Evolutionary conservation across 23 tunicate species (phyloP).

Genomic region (Halocynthia roretzi): DNA sequence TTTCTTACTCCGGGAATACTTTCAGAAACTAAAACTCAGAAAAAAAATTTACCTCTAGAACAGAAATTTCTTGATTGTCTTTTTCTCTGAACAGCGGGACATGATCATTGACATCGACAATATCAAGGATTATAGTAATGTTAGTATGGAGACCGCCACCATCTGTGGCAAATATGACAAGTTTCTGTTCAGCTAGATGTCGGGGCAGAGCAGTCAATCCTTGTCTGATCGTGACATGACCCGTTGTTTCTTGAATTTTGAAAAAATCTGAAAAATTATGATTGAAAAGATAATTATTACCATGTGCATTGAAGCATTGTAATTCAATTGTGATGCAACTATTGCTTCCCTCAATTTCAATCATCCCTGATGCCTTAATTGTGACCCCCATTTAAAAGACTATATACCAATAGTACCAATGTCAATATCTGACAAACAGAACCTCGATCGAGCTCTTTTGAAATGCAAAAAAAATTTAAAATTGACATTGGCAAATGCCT

Average conservation of each 20-base stretch:
- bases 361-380: too few relatives aligned
- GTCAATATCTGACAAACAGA: too few relatives aligned
- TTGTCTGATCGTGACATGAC: slow-evolving; percentile 46
- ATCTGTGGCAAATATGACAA: slow-evolving; percentile 49
- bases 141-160: slow-evolving; percentile 60
- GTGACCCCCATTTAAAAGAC: too few relatives aligned
- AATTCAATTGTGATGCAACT: too few relatives aligned
- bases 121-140: slow-evolving; percentile 25
- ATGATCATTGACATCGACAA: slow-evolving; percentile 80
- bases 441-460: too few relatives aligned
- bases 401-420: too few relatives aligned
- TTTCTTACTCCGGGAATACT: too few relatives aligned
- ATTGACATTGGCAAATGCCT: too few relatives aligned
- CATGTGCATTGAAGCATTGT: too few relatives aligned
- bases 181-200: slow-evolving; percentile 24
- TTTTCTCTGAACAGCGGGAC: slow-evolving; percentile 40
- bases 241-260: slow-evolving; percentile 37
- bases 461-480: too few relatives aligned
- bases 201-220: slow-evolving; percentile 23
- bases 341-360: too few relatives aligned
- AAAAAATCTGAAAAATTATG: slow-evolving; percentile 31
- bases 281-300: neutral
- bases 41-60: slow-evolving; percentile 48
- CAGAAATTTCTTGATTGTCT: slow-evolving; percentile 19
- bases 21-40: too few relatives aligned